Conservation (phyloP, 2,888 invertebrate genomes). For the Norana najaformis region DNA sequence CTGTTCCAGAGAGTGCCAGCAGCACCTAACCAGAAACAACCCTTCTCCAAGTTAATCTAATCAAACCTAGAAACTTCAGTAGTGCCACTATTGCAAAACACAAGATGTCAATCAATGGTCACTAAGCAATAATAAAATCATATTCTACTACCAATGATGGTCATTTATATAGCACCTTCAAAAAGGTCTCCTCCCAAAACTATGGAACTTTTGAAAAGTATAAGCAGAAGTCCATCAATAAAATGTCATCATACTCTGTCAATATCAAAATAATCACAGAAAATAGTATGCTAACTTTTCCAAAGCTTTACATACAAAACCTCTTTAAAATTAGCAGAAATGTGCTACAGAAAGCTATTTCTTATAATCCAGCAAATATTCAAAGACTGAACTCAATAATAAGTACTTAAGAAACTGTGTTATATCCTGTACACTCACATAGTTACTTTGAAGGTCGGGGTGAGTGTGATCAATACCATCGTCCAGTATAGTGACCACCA, state of each 20-base stretch:
- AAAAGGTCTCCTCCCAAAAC: too few relatives aligned
- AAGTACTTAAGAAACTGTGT: not conserved
- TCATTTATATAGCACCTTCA: too few relatives aligned
- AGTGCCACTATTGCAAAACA: too few relatives aligned
- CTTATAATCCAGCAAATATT: not conserved
- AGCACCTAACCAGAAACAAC: too few relatives aligned
- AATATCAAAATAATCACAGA: not conserved
- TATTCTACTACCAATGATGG: too few relatives aligned
- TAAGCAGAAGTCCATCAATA: too few relatives aligned
- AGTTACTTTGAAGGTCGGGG: constrained; percentile 60
- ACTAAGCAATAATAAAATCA: too few relatives aligned
- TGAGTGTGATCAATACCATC: constrained; percentile 63
- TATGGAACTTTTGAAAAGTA: too few relatives aligned
- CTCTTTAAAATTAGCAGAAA: not conserved
- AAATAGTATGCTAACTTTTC: not conserved
- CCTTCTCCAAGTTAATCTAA: too few relatives aligned
- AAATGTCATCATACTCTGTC: not conserved
- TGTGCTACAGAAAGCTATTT: not conserved
- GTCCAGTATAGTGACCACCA: constrained; percentile 60
- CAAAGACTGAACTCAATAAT: not conserved
- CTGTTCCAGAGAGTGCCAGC: too few relatives aligned
- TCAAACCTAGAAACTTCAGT: too few relatives aligned
- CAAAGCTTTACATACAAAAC: not conserved
- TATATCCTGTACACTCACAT: constrained; percentile 53
- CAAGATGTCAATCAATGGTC: too few relatives aligned